Percentiles rank a stretch among this genome's conserved stretches.
These are phyloP conservation scores for Julus scandinavius DNA, from an alignment of 2,888 invertebrate genomes.

Conservation along the genomic window DNA sequence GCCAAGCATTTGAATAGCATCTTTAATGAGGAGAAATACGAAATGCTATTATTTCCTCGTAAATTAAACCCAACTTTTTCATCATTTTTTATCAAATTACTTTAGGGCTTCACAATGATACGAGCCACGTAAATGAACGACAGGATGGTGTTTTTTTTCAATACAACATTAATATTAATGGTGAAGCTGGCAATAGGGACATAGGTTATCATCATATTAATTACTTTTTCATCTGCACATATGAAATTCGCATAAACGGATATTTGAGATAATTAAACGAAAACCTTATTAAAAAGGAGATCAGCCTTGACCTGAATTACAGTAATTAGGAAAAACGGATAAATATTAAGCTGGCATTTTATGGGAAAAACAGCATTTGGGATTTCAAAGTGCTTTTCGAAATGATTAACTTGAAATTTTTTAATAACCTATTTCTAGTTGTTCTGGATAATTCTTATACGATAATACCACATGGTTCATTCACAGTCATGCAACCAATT, in stretches of 20 bases:
- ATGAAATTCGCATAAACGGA: background rate
- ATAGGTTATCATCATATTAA: background rate
- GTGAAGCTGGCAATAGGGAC: background rate
- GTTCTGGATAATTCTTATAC: too few species aligned
- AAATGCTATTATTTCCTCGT: conserved; percentile 27
- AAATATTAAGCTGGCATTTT: too few species aligned
- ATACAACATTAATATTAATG: background rate
- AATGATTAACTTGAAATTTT: too few species aligned
- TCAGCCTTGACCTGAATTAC: background rate
- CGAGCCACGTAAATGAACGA: background rate
- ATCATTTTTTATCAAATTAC: conserved; percentile 22
- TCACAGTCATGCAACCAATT: too few species aligned
- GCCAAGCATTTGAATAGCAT: background rate
- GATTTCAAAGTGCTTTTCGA: too few species aligned
- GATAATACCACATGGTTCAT: too few species aligned
- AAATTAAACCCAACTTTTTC: background rate
- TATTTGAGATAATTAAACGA: background rate
- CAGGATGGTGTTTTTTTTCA: background rate
- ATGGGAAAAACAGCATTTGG: too few species aligned
- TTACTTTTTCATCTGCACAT: background rate
- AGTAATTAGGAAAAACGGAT: too few species aligned
- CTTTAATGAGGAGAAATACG: conserved; percentile 2
- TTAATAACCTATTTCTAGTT: too few species aligned
- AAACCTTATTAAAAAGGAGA: background rate
- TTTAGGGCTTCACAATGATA: background rate